These are phyloP conservation scores for Acronicta psi DNA, from an alignment of 2,888 invertebrate genomes.

Conservation along the genomic window DNA sequence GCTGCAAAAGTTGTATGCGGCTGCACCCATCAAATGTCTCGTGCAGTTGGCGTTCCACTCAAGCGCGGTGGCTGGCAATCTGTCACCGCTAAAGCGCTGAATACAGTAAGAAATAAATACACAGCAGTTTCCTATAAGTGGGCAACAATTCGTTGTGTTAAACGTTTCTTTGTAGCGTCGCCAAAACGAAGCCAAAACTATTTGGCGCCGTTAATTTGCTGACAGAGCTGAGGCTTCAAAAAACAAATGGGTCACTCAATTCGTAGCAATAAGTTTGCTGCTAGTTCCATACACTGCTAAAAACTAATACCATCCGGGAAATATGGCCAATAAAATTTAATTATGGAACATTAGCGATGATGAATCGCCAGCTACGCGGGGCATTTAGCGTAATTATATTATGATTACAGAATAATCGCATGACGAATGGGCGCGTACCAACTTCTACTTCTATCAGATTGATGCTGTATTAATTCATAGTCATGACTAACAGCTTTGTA, in stretches of 20 bases:
- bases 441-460: constrained; percentile 71
- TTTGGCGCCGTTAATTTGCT: constrained; percentile 51
- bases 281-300: constrained; percentile 38
- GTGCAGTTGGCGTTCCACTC: constrained; percentile 17
- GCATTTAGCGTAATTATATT: constrained; percentile 81
- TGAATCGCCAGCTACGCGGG: constrained; percentile 69
- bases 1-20: constrained; percentile 32
- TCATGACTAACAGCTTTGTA: constrained; percentile 64
- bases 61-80: constrained; percentile 30
- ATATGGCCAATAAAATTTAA: constrained; percentile 80
- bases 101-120: constrained; percentile 41
- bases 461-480: constrained; percentile 67
- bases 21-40: constrained; percentile 41
- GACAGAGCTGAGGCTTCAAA: constrained; percentile 31
- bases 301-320: constrained; percentile 63
- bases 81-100: constrained; percentile 42
- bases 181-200: constrained; percentile 48
- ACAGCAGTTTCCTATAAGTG: constrained; percentile 48
- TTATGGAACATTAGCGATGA: constrained; percentile 79
- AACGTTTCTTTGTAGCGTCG: constrained; percentile 39
- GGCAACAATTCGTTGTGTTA: constrained; percentile 36
- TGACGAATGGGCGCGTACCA: constrained; percentile 75
- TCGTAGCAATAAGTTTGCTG: constrained; percentile 33
- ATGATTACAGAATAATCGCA: constrained; percentile 81
- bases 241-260: constrained; percentile 45